A percentile compares a stretch with the other conserved stretches of the same genome.
These are phyloP conservation scores for Tridacna crocea DNA, from an alignment of 2,888 invertebrate species.

Conservation along the genomic window DNA sequence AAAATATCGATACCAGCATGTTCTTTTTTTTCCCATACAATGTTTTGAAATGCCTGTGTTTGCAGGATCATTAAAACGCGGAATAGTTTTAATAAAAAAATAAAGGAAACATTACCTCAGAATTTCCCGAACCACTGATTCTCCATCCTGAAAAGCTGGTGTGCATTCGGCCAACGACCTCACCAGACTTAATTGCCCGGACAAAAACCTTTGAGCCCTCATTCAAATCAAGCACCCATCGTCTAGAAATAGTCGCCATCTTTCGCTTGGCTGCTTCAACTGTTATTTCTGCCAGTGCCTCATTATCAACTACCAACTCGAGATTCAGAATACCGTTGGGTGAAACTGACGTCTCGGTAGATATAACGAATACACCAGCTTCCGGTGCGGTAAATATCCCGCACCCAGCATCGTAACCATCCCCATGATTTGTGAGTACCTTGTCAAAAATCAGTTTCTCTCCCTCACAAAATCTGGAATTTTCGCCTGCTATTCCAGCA, in stretches of 20 bases:
- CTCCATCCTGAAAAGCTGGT: slow-evolving; percentile 15
- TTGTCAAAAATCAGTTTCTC: neutral
- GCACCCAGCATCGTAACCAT: neutral
- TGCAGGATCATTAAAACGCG: no score
- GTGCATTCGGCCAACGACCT: slow-evolving; percentile 7
- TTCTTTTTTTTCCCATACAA: no score
- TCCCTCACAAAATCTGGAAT: neutral
- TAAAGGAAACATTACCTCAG: neutral
- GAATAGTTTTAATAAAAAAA: neutral
- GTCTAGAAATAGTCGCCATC: neutral
- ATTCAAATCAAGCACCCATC: neutral
- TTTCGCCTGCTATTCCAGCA: neutral
- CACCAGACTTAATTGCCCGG: neutral
- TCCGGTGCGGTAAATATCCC: slow-evolving; percentile 9
- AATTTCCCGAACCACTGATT: neutral
- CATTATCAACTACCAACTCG: neutral
- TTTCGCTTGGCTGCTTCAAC: neutral
- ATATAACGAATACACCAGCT: slow-evolving; percentile 6
- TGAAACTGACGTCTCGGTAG: slow-evolving; percentile 1
- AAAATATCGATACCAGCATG: no score
- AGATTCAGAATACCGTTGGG: neutral
- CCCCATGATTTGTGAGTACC: neutral
- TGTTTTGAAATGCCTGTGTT: no score
- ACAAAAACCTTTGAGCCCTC: slow-evolving; percentile 10
- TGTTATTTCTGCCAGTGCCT: neutral